Evolutionary conservation across 2,888 invertebrate species (phyloP), one percentile per base, ranked within the genome.

Genomic region (Apantesis nais): DNA sequence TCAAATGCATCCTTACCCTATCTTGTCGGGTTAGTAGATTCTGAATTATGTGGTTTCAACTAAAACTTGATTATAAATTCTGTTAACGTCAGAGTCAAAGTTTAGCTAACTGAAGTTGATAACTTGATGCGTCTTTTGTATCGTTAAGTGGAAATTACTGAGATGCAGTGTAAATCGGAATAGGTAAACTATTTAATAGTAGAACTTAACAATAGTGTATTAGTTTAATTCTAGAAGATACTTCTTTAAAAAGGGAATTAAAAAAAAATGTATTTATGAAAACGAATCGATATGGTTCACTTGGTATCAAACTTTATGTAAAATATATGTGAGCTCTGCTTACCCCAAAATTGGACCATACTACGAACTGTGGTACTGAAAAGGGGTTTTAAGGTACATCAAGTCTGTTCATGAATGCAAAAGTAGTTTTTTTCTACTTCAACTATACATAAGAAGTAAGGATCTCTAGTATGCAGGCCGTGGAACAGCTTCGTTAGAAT

Each of bases 61-160:
- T 60, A 16, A 64, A 64, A 14, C 64, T 44, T 41, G 39, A 64
- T 68, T 58, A 62, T 60, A 58, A 64, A 68, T 64, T 64, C 55
- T 64, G 58, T 68, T 58, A 68, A 16, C 63, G 58, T 29, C 62
- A 63, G 58, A 68, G 68, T n/a, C 63, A 31, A 63, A 68, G 55
- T 55, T 68, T 68, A 11, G 29, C 44, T 63, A 41, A 63, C 41
- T 63, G 31, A 29, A 44, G 39, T 29, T 29, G 41, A 41, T 19
- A 63, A 8, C 29, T 29, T 63, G 19, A 44, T 63, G 25, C 16
- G 19, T 19, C 29, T 0, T 19, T 63, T 44, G 29, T 44, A 44
- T 22, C 41, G 41, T 25, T 58, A 7, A 29, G 29, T 25, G 14
- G 29, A 5, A 48, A 58, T 58, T 29, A 0, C 16, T 29, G 7